Evolutionary conservation across 2,113 vertebrate genomes (phyloP).

Genomic region (Percina caprodes): DNA sequence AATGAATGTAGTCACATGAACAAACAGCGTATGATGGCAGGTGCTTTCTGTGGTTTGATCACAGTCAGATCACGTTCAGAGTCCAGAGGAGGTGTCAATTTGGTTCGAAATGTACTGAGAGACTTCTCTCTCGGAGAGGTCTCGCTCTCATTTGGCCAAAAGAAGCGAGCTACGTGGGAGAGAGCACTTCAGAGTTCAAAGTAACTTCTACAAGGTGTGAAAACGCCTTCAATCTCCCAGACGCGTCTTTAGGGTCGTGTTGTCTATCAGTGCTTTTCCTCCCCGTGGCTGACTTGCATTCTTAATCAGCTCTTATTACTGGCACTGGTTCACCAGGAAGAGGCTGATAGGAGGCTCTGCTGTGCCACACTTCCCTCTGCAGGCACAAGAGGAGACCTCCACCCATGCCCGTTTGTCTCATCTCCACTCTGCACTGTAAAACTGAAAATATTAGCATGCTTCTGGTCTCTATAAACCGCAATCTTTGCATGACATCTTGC

Average conservation of each 20-base stretch:
- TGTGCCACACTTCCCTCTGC: conserved; percentile 72
- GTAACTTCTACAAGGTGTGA: conserved; percentile 59
- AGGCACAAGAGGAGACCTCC: conserved; percentile 59
- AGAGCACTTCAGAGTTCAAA: conserved; percentile 41
- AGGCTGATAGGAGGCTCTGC: conserved; percentile 40
- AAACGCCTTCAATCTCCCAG: conserved; percentile 53
- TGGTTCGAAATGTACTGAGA: conserved; percentile 25
- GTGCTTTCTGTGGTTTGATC: background rate
- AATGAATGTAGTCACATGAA: background rate
- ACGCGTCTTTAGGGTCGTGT: conserved; percentile 45
- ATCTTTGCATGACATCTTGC: conserved; percentile 2
- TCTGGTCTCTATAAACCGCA: conserved; percentile 6
- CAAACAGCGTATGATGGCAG: background rate
- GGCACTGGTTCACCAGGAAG: conserved; percentile 34
- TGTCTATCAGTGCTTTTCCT: conserved; percentile 43
- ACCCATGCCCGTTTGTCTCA: conserved; percentile 16
- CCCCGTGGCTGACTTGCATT: conserved; percentile 57
- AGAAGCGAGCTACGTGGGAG: conserved; percentile 47
- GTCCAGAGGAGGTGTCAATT: conserved; percentile 21
- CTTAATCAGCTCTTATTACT: conserved; percentile 42
- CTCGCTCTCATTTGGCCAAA: conserved; percentile 49
- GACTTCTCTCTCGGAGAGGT: conserved; percentile 19
- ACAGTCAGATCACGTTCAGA: conserved; percentile 16
- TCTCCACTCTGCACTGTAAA: conserved; percentile 9
- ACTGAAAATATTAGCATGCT: conserved; percentile 11